These are phyloP conservation scores for Caenorhabditis tropicalis DNA, from an alignment of 1,140 invertebrate genomes.

Conservation along the genomic window DNA sequence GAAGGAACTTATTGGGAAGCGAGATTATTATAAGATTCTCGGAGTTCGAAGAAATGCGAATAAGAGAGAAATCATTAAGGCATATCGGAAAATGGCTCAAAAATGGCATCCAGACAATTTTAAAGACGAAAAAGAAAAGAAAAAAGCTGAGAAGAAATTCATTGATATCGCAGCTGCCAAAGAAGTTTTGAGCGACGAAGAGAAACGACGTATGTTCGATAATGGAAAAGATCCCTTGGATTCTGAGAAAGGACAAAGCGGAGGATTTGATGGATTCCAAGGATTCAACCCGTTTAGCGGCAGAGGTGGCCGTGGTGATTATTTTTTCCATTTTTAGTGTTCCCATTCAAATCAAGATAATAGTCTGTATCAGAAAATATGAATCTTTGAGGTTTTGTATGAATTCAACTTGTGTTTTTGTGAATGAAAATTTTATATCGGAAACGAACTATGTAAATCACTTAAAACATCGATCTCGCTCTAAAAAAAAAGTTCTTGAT, in stretches of 20 bases:
- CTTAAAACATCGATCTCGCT: background rate
- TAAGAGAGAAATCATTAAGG: conserved; percentile 94
- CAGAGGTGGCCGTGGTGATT: conserved; percentile 69
- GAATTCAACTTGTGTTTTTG: background rate
- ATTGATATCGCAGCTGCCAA: conserved; percentile 99
- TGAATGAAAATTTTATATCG: background rate
- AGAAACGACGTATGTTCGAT: conserved; percentile 77
- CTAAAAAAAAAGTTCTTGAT: background rate
- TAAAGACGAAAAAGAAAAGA: conserved; percentile 84
- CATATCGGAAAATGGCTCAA: conserved; percentile 95
- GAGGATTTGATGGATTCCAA: conserved; percentile 84
- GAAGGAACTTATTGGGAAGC: conserved; percentile 88
- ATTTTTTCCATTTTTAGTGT: conserved; percentile 94
- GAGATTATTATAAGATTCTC: conserved; percentile 98
- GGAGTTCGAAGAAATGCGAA: conserved; percentile 82
- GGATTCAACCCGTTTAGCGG: conserved; percentile 66
- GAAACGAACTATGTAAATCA: background rate
- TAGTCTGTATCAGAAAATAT: background rate
- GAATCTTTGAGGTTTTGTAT: background rate
- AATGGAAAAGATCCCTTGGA: conserved; percentile 94
- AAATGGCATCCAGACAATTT: conserved; percentile 99
- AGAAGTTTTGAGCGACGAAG: conserved; percentile 84
- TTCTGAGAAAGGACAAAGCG: conserved; percentile 81
- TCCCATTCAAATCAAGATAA: background rate
- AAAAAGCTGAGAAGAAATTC: conserved; percentile 94